Evolutionary conservation across 30 jellyfish, hydroid and myxozoan genomes (phyloP), one percentile per base, ranked within the genome.

Genomic region (Hydractinia symbiolongicarpus): DNA sequence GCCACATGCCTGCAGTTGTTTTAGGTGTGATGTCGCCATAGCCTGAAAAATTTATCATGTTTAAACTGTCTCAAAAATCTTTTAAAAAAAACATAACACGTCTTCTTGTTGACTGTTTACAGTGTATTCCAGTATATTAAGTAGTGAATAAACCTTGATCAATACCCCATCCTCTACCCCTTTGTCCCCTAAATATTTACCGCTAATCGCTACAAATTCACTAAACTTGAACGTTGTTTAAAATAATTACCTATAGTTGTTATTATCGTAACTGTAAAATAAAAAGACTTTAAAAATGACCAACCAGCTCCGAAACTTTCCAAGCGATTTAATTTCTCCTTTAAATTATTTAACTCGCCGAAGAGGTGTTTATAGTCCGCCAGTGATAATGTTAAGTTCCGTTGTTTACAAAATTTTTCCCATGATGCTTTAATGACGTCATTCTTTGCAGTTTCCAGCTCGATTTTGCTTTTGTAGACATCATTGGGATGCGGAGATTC

Each of bases 261-360:
- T 6, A 64, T 64, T 7, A 64, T 64, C 17, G 74, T 64, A 44
- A 64, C 40, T 9, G 74, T 64, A 51, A 64, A 64, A 64, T 64
- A 64, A 64, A 64, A 64, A 2, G 74, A 64, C 40, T 64, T 64
- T 51, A 64, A 64, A 6, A 64, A n/a, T 51, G 74, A 64, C 74
- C 74, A 64, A 13, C 74, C 74, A 64, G 9, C 16, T n/a, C 52
- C 7, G 19, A n/a, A n/a, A 7, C 40, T 51, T 64, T 64, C 74
- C 19, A 64, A 64, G 40, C 74, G 74, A n/a, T 64, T 30, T 30
- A 30, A 30, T 30, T 30, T 30, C 44, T 30, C 44, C 44, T 30
- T 30, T 30, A 30, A 30, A 30, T 30, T 30, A 30, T 2, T 30
- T 30, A 30, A 30, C 44, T 30, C 44, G 44, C 44, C 44, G 44